These are phyloP conservation scores for Indicator indicator DNA, from an alignment of 2,113 vertebrate species.

Conservation along the genomic window DNA sequence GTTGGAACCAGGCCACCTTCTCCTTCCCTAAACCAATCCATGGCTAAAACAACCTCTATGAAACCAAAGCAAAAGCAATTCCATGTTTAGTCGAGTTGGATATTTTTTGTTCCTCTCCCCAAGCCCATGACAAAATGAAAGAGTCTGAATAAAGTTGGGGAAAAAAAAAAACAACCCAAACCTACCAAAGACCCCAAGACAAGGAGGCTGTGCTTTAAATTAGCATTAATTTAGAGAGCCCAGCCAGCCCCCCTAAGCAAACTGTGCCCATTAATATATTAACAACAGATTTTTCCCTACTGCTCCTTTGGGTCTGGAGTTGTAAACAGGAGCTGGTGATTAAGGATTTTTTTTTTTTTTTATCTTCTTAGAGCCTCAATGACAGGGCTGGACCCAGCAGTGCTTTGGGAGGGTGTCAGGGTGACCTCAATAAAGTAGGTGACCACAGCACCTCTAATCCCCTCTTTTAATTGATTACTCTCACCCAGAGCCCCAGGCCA, in stretches of 20 bases:
- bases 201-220: conserved; percentile 36
- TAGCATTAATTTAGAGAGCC: conserved; percentile 53
- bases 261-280: conserved; percentile 46
- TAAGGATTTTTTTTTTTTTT: neutral
- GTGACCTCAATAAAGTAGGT: conserved; percentile 51
- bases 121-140: neutral
- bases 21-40: neutral
- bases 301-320: conserved; percentile 21
- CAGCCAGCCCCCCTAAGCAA: conserved; percentile 39
- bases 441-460: conserved; percentile 69
- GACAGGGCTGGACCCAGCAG: neutral
- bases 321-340: conserved; percentile 9
- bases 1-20: neutral
- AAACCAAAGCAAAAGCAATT: neutral
- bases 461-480: conserved; percentile 70
- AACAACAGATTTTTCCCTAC: conserved; percentile 31
- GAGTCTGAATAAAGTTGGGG: neutral
- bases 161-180: neutral
- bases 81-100: fast-evolving
- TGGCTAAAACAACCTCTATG: neutral
- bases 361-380: neutral
- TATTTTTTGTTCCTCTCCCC: neutral
- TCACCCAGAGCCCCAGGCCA: conserved; percentile 53
- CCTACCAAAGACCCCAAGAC: neutral
- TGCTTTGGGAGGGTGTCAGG: neutral